These are phyloP conservation scores for Stichodactyla helianthus DNA, from an alignment of 64 coral and sea anemone species.

Conservation along the genomic window DNA sequence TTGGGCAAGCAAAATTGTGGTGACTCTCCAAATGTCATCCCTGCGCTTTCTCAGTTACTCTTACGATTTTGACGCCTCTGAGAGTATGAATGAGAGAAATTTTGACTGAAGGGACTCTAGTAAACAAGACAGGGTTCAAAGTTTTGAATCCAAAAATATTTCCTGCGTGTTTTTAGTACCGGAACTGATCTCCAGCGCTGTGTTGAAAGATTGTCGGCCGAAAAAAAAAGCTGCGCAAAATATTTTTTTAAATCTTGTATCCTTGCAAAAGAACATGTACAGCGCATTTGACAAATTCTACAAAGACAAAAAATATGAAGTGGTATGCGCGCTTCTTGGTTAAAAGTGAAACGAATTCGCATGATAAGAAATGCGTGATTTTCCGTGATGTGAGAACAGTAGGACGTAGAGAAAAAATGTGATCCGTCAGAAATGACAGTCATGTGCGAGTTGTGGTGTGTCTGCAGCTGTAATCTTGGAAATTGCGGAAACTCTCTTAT, in stretches of 20 bases:
- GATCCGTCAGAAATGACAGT: background rate
- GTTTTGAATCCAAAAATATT: background rate
- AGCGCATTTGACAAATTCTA: background rate
- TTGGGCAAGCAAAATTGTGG: too few relatives aligned
- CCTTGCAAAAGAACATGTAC: background rate
- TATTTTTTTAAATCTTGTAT: background rate
- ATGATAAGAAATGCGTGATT: background rate
- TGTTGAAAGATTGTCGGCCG: background rate
- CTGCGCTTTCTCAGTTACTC: too few relatives aligned
- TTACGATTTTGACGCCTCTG: too few relatives aligned
- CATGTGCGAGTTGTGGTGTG: background rate
- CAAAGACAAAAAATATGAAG: background rate
- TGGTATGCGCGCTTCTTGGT: background rate
- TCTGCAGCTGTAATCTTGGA: background rate
- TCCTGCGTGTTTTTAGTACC: background rate
- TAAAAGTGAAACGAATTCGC: background rate
- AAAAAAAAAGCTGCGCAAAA: background rate
- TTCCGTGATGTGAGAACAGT: background rate
- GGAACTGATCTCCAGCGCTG: background rate
- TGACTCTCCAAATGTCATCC: too few relatives aligned
- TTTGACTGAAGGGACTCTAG: background rate
- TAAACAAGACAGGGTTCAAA: background rate
- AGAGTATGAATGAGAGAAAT: background rate
- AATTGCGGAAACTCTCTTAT: conserved; percentile 3
- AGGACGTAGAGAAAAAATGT: background rate